Evolutionary conservation across 2,797 vertebrate genomes (phyloP).

Genomic region (Scolopax rusticola): DNA sequence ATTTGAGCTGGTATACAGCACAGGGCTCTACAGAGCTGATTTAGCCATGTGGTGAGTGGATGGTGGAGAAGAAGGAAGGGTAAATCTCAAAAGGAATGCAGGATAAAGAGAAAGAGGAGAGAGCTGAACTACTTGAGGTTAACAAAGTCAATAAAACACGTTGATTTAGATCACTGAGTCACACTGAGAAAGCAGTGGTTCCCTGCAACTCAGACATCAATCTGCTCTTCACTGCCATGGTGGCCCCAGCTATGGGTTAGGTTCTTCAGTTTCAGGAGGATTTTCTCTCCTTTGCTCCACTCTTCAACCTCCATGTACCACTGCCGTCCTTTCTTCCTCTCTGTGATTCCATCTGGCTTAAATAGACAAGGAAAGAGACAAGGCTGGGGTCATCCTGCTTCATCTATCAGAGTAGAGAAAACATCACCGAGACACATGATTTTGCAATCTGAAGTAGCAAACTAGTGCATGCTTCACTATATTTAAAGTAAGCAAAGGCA

Average conservation of each 20-base stretch:
- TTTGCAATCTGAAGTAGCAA: neutral
- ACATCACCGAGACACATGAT: too few species aligned
- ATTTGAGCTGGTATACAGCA: neutral
- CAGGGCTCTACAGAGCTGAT: neutral
- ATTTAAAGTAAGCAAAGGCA: neutral
- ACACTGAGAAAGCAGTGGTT: neutral
- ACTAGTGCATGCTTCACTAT: fast-evolving
- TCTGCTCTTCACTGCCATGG: neutral
- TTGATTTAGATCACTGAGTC: neutral
- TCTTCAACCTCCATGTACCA: neutral
- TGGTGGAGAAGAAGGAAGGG: neutral
- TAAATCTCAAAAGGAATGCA: neutral
- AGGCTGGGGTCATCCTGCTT: neutral
- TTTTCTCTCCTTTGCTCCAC: neutral
- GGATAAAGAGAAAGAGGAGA: neutral
- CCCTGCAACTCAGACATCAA: neutral
- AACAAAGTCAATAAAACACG: neutral
- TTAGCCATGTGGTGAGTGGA: neutral
- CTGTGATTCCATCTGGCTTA: neutral
- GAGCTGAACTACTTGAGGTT: neutral
- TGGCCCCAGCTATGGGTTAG: neutral
- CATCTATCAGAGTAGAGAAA: neutral
- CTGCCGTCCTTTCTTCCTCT: neutral
- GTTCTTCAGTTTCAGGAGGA: neutral
- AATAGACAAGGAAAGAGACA: neutral